These are phyloP conservation scores for Dipodomys stephensi DNA, from an alignment of 2,113 vertebrate genomes.

Conservation along the genomic window DNA sequence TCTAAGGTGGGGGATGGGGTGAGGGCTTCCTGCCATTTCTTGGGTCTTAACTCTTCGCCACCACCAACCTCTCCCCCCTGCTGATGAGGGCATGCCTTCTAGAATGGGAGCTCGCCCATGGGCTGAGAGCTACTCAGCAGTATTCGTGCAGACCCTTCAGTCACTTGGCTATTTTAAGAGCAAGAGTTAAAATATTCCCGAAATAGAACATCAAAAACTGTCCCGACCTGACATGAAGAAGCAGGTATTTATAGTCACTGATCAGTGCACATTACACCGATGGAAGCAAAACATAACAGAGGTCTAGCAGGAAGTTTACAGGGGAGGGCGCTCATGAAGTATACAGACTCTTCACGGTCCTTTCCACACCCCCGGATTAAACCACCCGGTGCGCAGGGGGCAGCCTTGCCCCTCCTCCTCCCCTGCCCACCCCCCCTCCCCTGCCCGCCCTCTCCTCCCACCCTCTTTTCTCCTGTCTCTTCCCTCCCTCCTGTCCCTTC, in stretches of 20 bases:
- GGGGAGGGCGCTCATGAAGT: neutral
- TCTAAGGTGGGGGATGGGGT: neutral
- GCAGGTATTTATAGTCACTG: neutral
- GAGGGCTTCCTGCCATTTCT: fast-evolving
- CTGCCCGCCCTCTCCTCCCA: too few species aligned
- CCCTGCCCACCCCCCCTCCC: too few species aligned
- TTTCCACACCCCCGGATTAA: neutral
- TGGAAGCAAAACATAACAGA: neutral
- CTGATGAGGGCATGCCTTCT: neutral
- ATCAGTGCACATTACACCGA: neutral
- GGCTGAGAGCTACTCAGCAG: neutral
- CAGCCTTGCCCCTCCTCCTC: too few species aligned
- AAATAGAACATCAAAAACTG: slow-evolving; percentile 2
- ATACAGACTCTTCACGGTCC: neutral
- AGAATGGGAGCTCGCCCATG: neutral
- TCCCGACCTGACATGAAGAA: neutral
- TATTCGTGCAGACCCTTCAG: neutral
- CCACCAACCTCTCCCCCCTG: neutral
- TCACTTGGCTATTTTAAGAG: neutral
- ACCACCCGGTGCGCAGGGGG: too few species aligned
- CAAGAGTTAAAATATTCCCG: neutral
- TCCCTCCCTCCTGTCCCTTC: too few species aligned
- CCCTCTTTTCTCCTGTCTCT: too few species aligned
- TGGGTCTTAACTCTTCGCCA: neutral
- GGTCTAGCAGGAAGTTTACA: neutral